phyloP scores from a whole-genome alignment of 1,140 invertebrate genomes.

The Macrobrachium nipponense region DNA sequence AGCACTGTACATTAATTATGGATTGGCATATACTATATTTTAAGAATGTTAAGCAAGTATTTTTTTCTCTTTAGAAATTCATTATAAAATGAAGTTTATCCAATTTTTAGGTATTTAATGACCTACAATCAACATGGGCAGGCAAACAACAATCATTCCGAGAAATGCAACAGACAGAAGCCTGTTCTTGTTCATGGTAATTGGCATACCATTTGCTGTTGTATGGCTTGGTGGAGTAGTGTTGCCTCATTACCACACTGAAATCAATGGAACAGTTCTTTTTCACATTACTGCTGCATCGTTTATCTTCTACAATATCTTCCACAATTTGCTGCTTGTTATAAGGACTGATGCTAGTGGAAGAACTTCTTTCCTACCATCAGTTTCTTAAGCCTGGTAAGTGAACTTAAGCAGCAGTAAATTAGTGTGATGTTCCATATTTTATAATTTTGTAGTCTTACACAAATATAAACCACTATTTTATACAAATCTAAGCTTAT shows the following conservation, averaged over 20 bases:
- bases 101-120: too few relatives aligned
- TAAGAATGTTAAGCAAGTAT: too few relatives aligned
- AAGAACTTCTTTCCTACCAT: constrained; percentile 47
- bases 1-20: too few relatives aligned
- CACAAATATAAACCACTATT: too few relatives aligned
- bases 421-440: background rate
- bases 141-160: constrained; percentile 33
- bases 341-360: constrained; percentile 54
- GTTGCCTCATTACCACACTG: constrained; percentile 38
- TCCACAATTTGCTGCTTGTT: constrained; percentile 49
- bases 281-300: constrained; percentile 28
- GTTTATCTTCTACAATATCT: constrained; percentile 49
- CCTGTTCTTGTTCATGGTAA: constrained; percentile 38
- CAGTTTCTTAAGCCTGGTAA: constrained; percentile 51
- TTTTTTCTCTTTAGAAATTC: too few relatives aligned
- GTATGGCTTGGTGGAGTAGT: constrained; percentile 39
- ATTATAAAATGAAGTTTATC: too few relatives aligned
- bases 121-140: constrained; percentile 20
- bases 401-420: background rate
- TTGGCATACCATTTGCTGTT: constrained; percentile 47
- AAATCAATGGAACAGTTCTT: constrained; percentile 23
- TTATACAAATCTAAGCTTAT: too few relatives aligned
- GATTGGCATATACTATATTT: too few relatives aligned
- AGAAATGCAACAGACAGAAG: constrained; percentile 32
- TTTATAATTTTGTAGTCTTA: background rate